Evolutionary conservation across 2,113 vertebrate species (phyloP).

Genomic region (Amblyornis subalaris): DNA sequence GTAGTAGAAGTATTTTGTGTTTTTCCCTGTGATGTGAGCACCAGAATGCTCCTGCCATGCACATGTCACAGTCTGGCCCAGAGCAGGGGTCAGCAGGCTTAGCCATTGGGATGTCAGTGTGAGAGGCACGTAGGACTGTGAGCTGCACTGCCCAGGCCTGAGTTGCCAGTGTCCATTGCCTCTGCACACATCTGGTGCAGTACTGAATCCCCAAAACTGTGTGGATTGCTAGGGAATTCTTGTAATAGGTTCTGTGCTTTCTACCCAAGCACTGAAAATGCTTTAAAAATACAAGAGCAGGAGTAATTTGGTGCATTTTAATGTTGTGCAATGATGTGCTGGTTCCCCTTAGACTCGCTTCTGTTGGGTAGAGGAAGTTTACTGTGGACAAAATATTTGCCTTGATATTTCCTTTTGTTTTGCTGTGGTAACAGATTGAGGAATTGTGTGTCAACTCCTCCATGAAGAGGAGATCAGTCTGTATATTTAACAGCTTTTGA

Average conservation of each 20-base stretch:
- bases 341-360: conserved; percentile 10
- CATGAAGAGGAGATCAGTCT: neutral
- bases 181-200: neutral
- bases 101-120: neutral
- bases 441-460: neutral
- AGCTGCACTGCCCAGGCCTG: neutral
- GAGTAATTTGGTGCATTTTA: conserved; percentile 19
- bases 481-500: neutral
- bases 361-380: conserved; percentile 5
- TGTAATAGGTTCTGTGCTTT: neutral
- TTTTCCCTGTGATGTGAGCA: neutral
- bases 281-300: conserved; percentile 32
- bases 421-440: neutral
- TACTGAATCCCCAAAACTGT: neutral
- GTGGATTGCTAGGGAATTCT: neutral
- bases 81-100: neutral
- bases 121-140: neutral
- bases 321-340: conserved; percentile 50
- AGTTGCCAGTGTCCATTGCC: neutral
- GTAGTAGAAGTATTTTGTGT: neutral
- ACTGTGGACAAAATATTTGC: neutral
- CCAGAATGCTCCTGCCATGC: neutral
- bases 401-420: conserved; percentile 11
- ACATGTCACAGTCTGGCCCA: neutral
- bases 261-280: neutral